phyloP scores from a whole-genome alignment of 2,113 vertebrate species.

The Pteronura brasiliensis region DNA sequence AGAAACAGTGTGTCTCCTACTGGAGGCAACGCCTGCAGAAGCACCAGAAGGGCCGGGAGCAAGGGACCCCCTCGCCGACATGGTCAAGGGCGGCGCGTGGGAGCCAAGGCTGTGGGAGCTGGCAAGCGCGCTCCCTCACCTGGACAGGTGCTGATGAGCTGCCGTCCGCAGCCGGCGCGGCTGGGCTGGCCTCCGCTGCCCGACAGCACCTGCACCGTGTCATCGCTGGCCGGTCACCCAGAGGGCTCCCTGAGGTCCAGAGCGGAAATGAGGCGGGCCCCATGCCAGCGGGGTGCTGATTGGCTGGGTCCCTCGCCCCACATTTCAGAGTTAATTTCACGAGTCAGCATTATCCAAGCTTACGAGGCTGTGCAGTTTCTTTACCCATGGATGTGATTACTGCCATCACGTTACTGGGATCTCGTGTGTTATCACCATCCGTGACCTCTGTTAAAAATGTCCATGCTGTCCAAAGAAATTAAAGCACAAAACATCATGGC shows the following conservation, averaged over 20 bases:
- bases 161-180: background rate
- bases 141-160: background rate
- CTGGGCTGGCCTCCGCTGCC: background rate
- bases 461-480: background rate
- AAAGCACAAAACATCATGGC: fast-evolving
- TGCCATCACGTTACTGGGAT: fast-evolving
- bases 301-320: fast-evolving
- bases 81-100: background rate
- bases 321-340: background rate
- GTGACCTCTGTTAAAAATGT: background rate
- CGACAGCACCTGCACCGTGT: too few species aligned
- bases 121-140: fast-evolving
- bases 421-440: too few species aligned
- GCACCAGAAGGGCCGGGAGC: background rate
- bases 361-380: background rate
- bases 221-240: background rate
- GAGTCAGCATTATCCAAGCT: background rate
- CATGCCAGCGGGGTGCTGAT: background rate
- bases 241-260: too few species aligned
- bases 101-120: background rate
- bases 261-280: background rate
- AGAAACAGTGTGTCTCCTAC: too few species aligned
- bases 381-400: too few species aligned
- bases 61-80: background rate
- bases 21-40: fast-evolving